Conservation (phyloP, 2,888 invertebrate genomes). For the Ochlodes sylvanus region DNA sequence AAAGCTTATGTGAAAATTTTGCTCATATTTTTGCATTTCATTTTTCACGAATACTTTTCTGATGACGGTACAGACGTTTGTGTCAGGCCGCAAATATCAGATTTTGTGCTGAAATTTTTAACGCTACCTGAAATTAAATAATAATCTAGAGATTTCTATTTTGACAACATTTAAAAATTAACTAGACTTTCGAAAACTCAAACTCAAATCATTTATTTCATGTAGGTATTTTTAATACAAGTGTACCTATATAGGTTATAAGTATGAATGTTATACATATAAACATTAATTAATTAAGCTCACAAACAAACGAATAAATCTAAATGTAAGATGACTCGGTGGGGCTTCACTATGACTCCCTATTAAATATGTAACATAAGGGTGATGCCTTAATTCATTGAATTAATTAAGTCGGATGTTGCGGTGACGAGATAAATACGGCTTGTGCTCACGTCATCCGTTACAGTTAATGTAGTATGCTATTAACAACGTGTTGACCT, state of each 20-base stretch:
- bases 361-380: slow-evolving; percentile 16
- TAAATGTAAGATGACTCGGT: neutral
- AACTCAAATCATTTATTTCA: too few relatives aligned
- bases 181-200: too few relatives aligned
- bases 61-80: neutral
- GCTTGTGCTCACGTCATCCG: neutral
- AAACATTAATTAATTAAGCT: neutral
- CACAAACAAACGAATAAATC: slow-evolving; percentile 3
- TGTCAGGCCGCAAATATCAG: neutral
- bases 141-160: too few relatives aligned
- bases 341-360: neutral
- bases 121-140: too few relatives aligned
- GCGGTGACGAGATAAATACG: slow-evolving; percentile 11
- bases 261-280: too few relatives aligned
- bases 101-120: slow-evolving; percentile 4
- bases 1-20: neutral
- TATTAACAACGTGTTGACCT: slow-evolving; percentile 8
- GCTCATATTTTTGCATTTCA: neutral
- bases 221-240: too few relatives aligned
- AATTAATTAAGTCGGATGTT: slow-evolving; percentile 17
- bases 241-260: too few relatives aligned
- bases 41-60: neutral
- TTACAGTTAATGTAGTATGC: slow-evolving; percentile 4
- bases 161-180: too few relatives aligned
- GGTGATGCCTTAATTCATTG: slow-evolving; percentile 5